Conservation (phyloP, 2,797 vertebrate genomes). For the Leuciscus waleckii region DNA sequence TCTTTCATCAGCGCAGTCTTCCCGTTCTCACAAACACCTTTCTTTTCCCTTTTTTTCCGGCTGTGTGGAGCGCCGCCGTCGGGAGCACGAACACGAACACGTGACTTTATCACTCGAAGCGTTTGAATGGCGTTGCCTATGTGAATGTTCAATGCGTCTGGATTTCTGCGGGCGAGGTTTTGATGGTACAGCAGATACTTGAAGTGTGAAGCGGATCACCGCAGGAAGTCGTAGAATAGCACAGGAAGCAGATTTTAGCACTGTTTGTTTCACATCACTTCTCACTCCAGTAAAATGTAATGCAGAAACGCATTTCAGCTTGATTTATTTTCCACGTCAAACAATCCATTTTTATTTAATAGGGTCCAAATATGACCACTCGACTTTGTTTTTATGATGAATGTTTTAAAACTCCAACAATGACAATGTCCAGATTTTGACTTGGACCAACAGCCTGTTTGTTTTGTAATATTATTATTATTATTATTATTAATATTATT, state of each 20-base stretch:
- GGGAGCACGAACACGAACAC: neutral
- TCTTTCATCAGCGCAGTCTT: conserved; percentile 56
- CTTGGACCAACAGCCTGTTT: conserved; percentile 14
- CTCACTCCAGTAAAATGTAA: conserved; percentile 9
- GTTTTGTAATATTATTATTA: conserved; percentile 38
- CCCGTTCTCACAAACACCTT: conserved; percentile 47
- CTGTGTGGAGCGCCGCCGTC: no score
- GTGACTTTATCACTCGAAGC: neutral
- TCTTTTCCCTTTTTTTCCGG: neutral
- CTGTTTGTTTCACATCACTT: neutral
- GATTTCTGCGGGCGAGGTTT: neutral
- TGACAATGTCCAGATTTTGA: conserved; percentile 15
- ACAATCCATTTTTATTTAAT: neutral
- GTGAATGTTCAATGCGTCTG: neutral
- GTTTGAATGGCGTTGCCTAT: neutral
- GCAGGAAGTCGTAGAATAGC: conserved; percentile 17
- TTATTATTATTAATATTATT: conserved; percentile 31
- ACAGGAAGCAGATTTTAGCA: conserved; percentile 8
- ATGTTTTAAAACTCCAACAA: conserved; percentile 7
- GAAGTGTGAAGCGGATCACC: neutral
- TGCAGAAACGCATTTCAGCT: neutral
- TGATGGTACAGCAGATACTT: conserved; percentile 12
- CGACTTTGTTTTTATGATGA: conserved; percentile 22
- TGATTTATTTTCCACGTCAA: conserved; percentile 1
- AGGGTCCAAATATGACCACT: conserved; percentile 6